These are phyloP conservation scores for Amblyornis subalaris DNA, from an alignment of 2,113 vertebrate species.

Conservation along the genomic window DNA sequence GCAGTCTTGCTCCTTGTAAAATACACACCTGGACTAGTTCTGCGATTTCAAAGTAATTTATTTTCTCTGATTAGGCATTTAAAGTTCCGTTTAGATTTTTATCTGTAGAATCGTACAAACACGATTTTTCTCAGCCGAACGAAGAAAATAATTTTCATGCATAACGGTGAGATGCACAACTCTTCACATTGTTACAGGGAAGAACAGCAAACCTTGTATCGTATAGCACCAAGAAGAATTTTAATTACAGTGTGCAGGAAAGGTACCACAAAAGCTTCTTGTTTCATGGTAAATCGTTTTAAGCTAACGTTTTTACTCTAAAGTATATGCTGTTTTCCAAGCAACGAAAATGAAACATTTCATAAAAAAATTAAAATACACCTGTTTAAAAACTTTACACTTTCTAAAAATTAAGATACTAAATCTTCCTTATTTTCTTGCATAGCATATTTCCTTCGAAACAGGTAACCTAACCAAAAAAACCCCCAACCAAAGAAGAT, in stretches of 20 bases:
- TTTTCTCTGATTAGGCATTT: background rate
- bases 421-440: background rate
- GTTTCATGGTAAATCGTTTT: background rate
- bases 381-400: background rate
- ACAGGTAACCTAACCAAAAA: background rate
- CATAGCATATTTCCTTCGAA: background rate
- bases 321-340: background rate
- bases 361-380: background rate
- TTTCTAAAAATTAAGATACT: background rate
- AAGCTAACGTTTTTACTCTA: background rate
- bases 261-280: background rate
- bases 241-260: background rate
- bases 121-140: background rate
- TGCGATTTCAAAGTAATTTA: background rate
- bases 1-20: background rate
- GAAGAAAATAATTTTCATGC: background rate
- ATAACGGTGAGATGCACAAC: background rate
- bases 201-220: background rate
- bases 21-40: background rate
- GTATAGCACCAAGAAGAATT: constrained; percentile 32
- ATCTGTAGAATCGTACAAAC: background rate
- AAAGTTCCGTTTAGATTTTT: background rate
- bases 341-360: background rate
- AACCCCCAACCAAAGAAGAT: background rate
- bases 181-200: constrained; percentile 4